phyloP scores from a whole-genome alignment of 1,140 invertebrate genomes.

The Pogonomyrmex californicus region DNA sequence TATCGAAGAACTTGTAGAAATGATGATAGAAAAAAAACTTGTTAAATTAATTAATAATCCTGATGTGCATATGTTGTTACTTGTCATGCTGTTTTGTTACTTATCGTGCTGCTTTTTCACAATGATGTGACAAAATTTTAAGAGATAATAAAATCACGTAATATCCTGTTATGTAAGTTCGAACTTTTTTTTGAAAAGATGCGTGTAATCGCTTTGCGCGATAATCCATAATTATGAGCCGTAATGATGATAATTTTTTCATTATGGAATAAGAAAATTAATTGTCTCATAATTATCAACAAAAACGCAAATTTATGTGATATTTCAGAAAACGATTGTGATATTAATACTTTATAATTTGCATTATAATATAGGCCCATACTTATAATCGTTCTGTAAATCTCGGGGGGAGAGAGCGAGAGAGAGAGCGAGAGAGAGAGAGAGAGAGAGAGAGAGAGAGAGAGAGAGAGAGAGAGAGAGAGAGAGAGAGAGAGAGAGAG shows the following conservation, averaged over 20 bases:
- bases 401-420: too few species aligned
- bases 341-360: not conserved
- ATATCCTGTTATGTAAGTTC: too few species aligned
- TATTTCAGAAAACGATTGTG: not conserved
- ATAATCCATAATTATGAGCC: not conserved
- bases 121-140: not conserved
- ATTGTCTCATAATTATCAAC: not conserved
- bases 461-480: too few species aligned
- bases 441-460: too few species aligned
- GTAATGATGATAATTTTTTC: not conserved
- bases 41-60: not conserved
- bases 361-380: not conserved
- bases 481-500: too few species aligned
- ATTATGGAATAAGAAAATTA: conserved; percentile 3
- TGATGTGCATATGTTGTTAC: not conserved
- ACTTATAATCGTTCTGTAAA: too few species aligned
- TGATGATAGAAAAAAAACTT: not conserved
- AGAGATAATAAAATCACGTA: not conserved
- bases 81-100: not conserved
- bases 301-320: not conserved
- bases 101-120: not conserved
- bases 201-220: not conserved
- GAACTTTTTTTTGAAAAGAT: not conserved
- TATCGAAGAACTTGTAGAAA: not conserved
- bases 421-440: too few species aligned